A percentile compares a stretch with the other conserved stretches of the same genome.
phyloP scores from a whole-genome alignment of 2,888 invertebrate species.

The Zeuzera pyrina region DNA sequence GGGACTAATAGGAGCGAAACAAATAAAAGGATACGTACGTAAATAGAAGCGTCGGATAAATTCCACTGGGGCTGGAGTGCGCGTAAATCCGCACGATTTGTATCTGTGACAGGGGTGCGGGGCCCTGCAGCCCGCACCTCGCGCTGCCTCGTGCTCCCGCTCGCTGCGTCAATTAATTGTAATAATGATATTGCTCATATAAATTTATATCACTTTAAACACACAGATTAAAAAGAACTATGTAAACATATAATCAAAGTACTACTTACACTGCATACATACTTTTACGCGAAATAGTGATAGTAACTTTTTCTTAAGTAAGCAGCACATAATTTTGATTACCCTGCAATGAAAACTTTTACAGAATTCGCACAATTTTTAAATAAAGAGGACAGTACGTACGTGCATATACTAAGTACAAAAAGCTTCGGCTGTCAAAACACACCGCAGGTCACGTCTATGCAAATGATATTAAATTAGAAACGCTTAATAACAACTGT shows the following conservation, averaged over 20 bases:
- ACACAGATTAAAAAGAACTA: too few relatives aligned
- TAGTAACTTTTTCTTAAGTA: too few relatives aligned
- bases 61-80: conserved; percentile 67
- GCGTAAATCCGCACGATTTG: conserved; percentile 74
- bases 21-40: conserved; percentile 73
- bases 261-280: too few relatives aligned
- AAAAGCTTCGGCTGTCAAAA: conserved; percentile 15
- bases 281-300: too few relatives aligned
- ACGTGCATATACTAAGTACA: conserved; percentile 5
- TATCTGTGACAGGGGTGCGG: conserved; percentile 67
- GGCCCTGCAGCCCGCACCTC: conserved; percentile 21
- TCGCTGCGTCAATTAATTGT: too few relatives aligned
- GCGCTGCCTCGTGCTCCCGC: conserved; percentile 19
- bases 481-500: conserved; percentile 72
- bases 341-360: too few relatives aligned
- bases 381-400: background rate
- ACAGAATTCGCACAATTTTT: too few relatives aligned
- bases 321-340: too few relatives aligned
- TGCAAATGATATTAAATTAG: conserved; percentile 73
- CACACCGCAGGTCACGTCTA: conserved; percentile 54
- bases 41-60: conserved; percentile 69
- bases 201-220: too few relatives aligned
- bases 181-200: too few relatives aligned
- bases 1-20: conserved; percentile 71
- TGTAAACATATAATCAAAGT: too few relatives aligned